A percentile compares a stretch with the other conserved stretches of the same genome.
phyloP scores from a whole-genome alignment of 2,888 invertebrate genomes.

The Ochropleura leucogaster region DNA sequence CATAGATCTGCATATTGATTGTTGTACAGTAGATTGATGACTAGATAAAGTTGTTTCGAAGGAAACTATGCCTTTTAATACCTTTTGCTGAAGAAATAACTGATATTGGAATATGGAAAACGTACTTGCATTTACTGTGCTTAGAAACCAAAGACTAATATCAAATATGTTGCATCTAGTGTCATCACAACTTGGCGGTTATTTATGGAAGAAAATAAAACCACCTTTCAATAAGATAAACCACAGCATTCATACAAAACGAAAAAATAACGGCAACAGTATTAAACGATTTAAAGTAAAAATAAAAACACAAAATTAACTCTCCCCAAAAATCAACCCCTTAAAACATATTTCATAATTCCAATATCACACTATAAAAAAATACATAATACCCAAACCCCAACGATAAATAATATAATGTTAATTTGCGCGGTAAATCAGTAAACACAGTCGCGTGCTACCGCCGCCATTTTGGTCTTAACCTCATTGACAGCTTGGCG shows the following conservation, averaged over 20 bases:
- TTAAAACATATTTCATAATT: slow-evolving; percentile 34
- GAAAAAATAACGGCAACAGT: background rate
- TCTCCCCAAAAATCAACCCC: slow-evolving; percentile 31
- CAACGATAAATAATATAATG: slow-evolving; percentile 65
- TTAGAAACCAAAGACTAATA: background rate
- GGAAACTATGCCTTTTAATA: slow-evolving; percentile 1
- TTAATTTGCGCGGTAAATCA: slow-evolving; percentile 74
- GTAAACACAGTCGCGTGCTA: slow-evolving; percentile 78
- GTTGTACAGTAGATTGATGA: slow-evolving; percentile 9
- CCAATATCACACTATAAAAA: slow-evolving; percentile 37
- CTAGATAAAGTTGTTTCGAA: slow-evolving; percentile 3
- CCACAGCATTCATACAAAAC: background rate
- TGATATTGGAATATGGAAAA: background rate
- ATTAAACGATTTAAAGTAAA: background rate
- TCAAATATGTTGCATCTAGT: background rate
- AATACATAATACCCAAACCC: slow-evolving; percentile 48
- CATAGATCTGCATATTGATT: slow-evolving; percentile 47
- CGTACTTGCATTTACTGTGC: background rate
- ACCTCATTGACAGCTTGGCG: slow-evolving; percentile 73
- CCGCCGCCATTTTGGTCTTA: slow-evolving; percentile 82
- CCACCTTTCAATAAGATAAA: background rate
- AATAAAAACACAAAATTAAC: background rate
- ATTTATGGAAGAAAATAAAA: background rate
- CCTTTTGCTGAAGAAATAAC: background rate
- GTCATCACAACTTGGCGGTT: background rate